These are phyloP conservation scores for Grapholita molesta DNA, from an alignment of 1,140 invertebrate genomes.

Conservation along the genomic window DNA sequence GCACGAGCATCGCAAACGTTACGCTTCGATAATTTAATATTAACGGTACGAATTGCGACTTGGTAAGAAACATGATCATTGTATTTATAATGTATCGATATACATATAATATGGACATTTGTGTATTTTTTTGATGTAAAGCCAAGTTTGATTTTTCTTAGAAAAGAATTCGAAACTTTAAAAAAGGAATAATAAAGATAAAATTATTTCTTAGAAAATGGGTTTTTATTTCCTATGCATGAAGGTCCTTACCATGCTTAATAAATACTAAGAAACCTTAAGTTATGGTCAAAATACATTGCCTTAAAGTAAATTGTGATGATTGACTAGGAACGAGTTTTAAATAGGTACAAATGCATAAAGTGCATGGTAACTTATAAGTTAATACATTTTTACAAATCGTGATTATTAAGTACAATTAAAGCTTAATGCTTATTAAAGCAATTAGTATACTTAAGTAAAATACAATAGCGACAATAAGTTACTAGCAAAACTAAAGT, in stretches of 20 bases:
- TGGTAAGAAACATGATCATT: slow-evolving; percentile 51
- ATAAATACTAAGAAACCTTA: slow-evolving; percentile 2
- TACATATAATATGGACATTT: slow-evolving; percentile 58
- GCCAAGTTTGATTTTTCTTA: slow-evolving; percentile 74
- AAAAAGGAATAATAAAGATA: slow-evolving; percentile 75
- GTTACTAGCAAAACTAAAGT: slow-evolving; percentile 5
- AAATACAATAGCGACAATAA: neutral
- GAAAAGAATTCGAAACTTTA: slow-evolving; percentile 72
- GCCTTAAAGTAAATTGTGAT: slow-evolving; percentile 7
- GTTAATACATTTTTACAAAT: slow-evolving; percentile 1
- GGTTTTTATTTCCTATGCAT: slow-evolving; percentile 64
- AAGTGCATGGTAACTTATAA: slow-evolving; percentile 3
- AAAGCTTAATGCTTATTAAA: slow-evolving; percentile 16
- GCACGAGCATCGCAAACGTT: slow-evolving; percentile 36
- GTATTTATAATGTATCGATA: slow-evolving; percentile 61
- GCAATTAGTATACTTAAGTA: too few relatives aligned
- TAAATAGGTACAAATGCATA: slow-evolving; percentile 7
- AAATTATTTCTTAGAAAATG: slow-evolving; percentile 71
- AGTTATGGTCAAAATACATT: slow-evolving; percentile 11
- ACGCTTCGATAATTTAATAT: slow-evolving; percentile 59
- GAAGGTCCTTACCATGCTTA: neutral
- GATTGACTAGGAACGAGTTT: slow-evolving; percentile 4
- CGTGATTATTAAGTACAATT: neutral
- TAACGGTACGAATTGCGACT: slow-evolving; percentile 42
- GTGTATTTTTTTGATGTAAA: slow-evolving; percentile 76